Evolutionary conservation across 2,113 vertebrate species (phyloP).

Genomic region (Motacilla tschutschensis): DNA sequence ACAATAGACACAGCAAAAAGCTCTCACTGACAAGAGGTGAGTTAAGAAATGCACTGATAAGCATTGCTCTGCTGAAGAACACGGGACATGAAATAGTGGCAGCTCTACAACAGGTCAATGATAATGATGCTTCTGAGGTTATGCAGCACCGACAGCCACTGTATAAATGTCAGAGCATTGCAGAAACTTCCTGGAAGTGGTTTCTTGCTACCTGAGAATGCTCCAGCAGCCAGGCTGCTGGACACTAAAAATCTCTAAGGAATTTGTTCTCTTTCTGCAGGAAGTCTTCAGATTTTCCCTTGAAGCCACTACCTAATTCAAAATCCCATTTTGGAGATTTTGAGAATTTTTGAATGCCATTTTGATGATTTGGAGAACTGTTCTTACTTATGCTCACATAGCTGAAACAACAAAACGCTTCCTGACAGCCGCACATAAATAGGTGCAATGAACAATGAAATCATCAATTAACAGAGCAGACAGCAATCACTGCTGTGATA

Average conservation of each 20-base stretch:
- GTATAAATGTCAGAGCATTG: constrained; percentile 1
- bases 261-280: not conserved
- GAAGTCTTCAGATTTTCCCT: not conserved
- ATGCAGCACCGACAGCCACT: not conserved
- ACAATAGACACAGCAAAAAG: not conserved
- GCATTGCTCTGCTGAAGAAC: not conserved
- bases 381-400: not conserved
- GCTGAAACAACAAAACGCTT: constrained; percentile 6
- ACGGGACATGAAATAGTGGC: not conserved
- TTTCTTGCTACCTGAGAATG: not conserved
- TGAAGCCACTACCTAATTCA: not conserved
- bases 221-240: not conserved
- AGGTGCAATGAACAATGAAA: constrained; percentile 27
- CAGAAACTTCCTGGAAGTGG: not conserved
- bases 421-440: constrained; percentile 5
- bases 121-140: constrained; percentile 32
- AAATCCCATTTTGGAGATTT: not conserved
- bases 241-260: not conserved
- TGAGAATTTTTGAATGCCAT: not conserved
- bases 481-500: not conserved
- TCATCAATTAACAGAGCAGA: constrained; percentile 17
- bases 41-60: not conserved
- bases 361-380: not conserved
- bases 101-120: constrained; percentile 13
- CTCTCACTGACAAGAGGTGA: not conserved